These are phyloP conservation scores for Rafetus swinhoei DNA, from an alignment of 2,113 vertebrate species.

Conservation along the genomic window DNA sequence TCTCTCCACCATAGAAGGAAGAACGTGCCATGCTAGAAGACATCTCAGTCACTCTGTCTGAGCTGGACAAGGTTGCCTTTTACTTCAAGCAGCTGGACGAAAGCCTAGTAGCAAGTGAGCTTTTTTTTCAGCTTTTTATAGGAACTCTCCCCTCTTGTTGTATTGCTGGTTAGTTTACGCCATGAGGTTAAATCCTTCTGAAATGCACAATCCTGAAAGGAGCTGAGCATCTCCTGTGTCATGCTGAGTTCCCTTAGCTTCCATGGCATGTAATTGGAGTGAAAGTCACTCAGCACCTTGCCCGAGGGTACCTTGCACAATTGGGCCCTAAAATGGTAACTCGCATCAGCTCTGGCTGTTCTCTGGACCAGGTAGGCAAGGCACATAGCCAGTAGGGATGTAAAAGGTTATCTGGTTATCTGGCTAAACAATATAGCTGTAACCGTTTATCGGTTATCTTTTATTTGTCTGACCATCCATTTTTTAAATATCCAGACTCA, in stretches of 20 bases:
- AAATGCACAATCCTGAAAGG: background rate
- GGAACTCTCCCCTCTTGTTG: background rate
- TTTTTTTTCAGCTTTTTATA: background rate
- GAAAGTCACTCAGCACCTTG: background rate
- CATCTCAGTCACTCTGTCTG: conserved; percentile 90
- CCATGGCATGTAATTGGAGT: background rate
- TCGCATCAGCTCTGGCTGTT: background rate
- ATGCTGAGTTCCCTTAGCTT: background rate
- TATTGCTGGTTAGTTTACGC: background rate
- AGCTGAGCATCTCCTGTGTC: background rate
- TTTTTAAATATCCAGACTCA: background rate
- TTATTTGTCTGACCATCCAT: background rate
- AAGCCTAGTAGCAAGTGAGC: conserved; percentile 94
- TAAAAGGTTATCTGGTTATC: no score
- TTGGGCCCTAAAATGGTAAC: no score
- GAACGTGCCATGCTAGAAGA: conserved; percentile 96
- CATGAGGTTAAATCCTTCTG: background rate
- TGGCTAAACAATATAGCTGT: no score
- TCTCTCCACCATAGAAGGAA: conserved; percentile 84
- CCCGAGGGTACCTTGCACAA: background rate
- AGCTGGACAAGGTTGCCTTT: conserved; percentile 95
- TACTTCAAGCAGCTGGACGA: conserved; percentile 94
- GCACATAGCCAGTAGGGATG: background rate
- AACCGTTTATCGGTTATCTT: background rate
- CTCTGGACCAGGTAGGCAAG: background rate